Conservation (phyloP, 2,888 invertebrate genomes). For the Eulithis prunata region DNA sequence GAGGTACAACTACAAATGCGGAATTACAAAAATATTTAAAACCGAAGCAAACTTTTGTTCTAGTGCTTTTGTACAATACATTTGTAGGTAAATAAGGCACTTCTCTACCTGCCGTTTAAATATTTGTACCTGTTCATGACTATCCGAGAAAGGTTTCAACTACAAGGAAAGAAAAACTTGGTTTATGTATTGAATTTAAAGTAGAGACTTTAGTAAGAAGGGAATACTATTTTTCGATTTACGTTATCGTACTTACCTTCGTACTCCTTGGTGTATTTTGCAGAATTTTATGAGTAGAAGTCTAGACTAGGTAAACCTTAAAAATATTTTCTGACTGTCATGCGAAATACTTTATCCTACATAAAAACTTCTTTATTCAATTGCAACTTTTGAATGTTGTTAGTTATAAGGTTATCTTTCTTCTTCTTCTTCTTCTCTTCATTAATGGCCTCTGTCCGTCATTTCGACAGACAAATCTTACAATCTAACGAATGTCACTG, state of each 20-base stretch:
- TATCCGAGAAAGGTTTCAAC: constrained; percentile 84
- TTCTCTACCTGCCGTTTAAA: constrained; percentile 67
- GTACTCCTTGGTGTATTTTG: constrained; percentile 24
- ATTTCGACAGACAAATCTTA: too few species aligned
- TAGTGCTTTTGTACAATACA: constrained; percentile 58
- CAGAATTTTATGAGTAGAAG: neutral
- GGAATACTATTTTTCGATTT: constrained; percentile 6
- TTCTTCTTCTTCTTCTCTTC: too few species aligned
- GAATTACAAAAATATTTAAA: constrained; percentile 40
- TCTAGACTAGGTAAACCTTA: neutral
- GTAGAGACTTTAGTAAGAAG: constrained; percentile 16
- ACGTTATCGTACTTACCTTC: constrained; percentile 34
- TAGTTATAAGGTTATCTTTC: neutral
- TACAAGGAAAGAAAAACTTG: constrained; percentile 73
- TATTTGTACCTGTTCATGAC: constrained; percentile 81
- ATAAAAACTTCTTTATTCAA: too few species aligned
- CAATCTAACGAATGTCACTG: constrained; percentile 17
- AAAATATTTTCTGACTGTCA: neutral
- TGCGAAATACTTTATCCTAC: constrained; percentile 8
- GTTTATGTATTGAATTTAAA: constrained; percentile 41
- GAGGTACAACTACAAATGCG: constrained; percentile 44
- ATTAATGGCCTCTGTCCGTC: too few species aligned
- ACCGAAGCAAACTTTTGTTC: constrained; percentile 50
- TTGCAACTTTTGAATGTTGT: neutral
- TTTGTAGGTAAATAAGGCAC: constrained; percentile 58